Evolutionary conservation across 2,113 vertebrate species (phyloP).

Genomic region (Naja naja): DNA sequence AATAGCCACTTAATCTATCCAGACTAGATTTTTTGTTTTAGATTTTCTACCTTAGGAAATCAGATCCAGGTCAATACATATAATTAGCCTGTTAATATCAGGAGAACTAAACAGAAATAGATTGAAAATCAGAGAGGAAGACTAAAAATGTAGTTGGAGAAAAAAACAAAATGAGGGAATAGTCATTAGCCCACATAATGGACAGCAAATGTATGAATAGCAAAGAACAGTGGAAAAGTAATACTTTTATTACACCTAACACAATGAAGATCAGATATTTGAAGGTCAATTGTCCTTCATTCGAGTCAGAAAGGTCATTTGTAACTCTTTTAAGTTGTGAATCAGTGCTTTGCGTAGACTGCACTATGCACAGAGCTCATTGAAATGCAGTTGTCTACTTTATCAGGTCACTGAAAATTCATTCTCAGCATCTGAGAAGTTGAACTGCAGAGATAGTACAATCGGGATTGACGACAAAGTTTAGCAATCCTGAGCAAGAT

Average conservation of each 20-base stretch:
- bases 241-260: not conserved
- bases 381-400: not conserved
- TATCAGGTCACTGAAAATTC: slow-evolving; percentile 13
- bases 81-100: not conserved
- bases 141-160: not conserved
- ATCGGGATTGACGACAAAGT: not conserved
- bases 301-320: slow-evolving; percentile 23
- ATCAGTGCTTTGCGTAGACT: slow-evolving; percentile 28
- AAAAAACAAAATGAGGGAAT: not conserved
- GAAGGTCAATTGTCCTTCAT: not conserved
- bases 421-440: slow-evolving; percentile 36
- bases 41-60: rapidly evolving
- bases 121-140: not conserved
- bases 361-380: not conserved
- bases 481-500: not conserved
- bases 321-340: slow-evolving; percentile 28
- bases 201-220: not conserved
- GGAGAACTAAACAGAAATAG: not conserved
- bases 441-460: slow-evolving; percentile 1
- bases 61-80: not conserved
- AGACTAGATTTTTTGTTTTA: rapidly evolving
- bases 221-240: not conserved
- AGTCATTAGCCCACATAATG: not conserved
- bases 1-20: not conserved
- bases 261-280: not conserved